Conservation (phyloP, 2,113 vertebrate genomes). For the Aphyosemion australe region DNA sequence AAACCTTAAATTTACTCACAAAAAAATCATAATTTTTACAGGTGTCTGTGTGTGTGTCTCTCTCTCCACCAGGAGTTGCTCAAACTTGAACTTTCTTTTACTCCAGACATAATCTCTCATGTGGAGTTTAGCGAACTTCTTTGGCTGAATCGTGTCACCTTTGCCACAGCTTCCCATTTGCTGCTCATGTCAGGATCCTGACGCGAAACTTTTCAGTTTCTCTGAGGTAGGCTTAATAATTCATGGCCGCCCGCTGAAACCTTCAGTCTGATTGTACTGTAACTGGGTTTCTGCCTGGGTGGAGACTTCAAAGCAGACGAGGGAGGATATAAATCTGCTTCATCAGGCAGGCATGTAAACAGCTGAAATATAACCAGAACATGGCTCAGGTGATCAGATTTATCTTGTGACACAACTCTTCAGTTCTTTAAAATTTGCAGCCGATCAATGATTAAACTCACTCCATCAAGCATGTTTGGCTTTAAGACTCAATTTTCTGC, state of each 20-base stretch:
- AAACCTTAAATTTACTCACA: too few relatives aligned
- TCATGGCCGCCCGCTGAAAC: slow-evolving; percentile 17
- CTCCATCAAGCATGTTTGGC: slow-evolving; percentile 16
- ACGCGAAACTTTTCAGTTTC: slow-evolving; percentile 14
- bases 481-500: slow-evolving; percentile 16
- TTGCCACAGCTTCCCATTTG: not conserved
- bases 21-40: too few relatives aligned
- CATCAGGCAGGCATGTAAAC: slow-evolving; percentile 22
- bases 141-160: not conserved
- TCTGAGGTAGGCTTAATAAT: slow-evolving; percentile 26
- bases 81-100: too few relatives aligned
- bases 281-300: slow-evolving; percentile 3
- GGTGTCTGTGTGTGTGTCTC: too few relatives aligned
- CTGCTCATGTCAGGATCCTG: slow-evolving; percentile 3
- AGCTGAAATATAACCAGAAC: slow-evolving; percentile 14
- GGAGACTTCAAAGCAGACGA: slow-evolving; percentile 32
- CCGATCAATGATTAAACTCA: slow-evolving; percentile 32
- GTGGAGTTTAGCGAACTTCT: not conserved
- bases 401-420: slow-evolving; percentile 16
- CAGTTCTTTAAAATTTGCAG: slow-evolving; percentile 7
- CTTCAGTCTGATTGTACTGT: slow-evolving; percentile 13
- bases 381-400: slow-evolving; percentile 16
- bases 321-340: slow-evolving; percentile 23
- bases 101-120: not conserved
- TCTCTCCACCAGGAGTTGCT: too few relatives aligned